These are phyloP conservation scores for Schizothorax lantsangensis DNA, from an alignment of 2,797 vertebrate genomes.

Conservation along the genomic window DNA sequence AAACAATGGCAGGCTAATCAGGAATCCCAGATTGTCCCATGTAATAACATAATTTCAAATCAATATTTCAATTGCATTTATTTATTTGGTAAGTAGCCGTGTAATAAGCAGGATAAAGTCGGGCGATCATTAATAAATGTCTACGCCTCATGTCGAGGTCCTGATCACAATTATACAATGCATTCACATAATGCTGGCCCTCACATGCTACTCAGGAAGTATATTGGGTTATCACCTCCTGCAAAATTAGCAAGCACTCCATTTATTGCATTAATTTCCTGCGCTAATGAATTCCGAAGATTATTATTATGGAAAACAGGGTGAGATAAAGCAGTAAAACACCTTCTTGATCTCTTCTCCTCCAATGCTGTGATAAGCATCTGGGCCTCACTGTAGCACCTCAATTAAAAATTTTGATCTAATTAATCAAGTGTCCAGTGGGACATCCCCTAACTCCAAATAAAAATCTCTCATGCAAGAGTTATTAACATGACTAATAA, in stretches of 20 bases:
- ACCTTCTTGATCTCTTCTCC: constrained; percentile 34
- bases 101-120: constrained; percentile 5
- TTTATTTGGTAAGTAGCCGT: not conserved
- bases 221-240: constrained; percentile 35
- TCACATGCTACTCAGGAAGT: constrained; percentile 17
- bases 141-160: not conserved
- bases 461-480: constrained; percentile 41
- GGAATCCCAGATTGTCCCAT: not conserved
- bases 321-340: constrained; percentile 44
- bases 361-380: constrained; percentile 32
- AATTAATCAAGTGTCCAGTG: constrained; percentile 55
- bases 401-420: constrained; percentile 54
- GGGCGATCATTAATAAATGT: not conserved
- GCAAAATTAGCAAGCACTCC: constrained; percentile 35
- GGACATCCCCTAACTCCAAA: constrained; percentile 18
- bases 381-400: constrained; percentile 33
- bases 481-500: constrained; percentile 52
- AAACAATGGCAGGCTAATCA: not conserved
- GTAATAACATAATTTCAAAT: not conserved
- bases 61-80: not conserved
- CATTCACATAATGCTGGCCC: not conserved
- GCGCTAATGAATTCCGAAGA: constrained; percentile 50
- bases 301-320: constrained; percentile 40
- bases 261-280: constrained; percentile 43
- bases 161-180: not conserved